Percentiles rank a stretch among this genome's conserved stretches.
Conservation (phyloP, 2,888 invertebrate genomes). For the Monopis laevigella region DNA sequence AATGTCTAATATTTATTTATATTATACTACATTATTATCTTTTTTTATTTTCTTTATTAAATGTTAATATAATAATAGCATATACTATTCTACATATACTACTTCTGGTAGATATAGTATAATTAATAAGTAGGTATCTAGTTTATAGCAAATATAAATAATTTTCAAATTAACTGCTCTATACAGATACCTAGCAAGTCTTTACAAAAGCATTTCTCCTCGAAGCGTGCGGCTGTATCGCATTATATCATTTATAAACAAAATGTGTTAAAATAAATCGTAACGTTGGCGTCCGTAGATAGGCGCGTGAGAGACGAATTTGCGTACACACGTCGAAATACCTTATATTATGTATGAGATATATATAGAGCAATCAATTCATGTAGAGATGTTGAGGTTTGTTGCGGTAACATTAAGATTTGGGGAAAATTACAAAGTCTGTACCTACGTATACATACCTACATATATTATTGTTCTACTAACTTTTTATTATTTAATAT, state of each 20-base stretch:
- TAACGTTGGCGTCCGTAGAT: slow-evolving; percentile 50
- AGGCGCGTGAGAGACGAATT: slow-evolving; percentile 27
- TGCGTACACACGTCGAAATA: slow-evolving; percentile 3
- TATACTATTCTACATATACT: no score
- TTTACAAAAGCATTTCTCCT: slow-evolving; percentile 43
- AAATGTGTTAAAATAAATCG: slow-evolving; percentile 68
- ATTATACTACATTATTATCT: no score
- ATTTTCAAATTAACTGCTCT: slow-evolving; percentile 34
- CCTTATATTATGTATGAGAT: slow-evolving; percentile 4
- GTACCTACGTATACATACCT: no score
- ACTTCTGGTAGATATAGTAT: no score
- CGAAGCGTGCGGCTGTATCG: slow-evolving; percentile 51
- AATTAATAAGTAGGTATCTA: no score
- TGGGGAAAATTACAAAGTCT: no score
- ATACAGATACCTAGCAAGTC: slow-evolving; percentile 31
- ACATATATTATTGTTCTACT: no score
- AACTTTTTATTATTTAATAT: no score
- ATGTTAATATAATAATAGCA: no score
- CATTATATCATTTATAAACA: slow-evolving; percentile 69
- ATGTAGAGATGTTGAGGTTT: slow-evolving; percentile 3
- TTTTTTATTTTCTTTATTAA: no score
- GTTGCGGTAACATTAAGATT: slow-evolving; percentile 8
- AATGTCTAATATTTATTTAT: no score
- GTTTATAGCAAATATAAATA: no score
- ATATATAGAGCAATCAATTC: slow-evolving; percentile 5